These are phyloP conservation scores for Chiloscyllium punctatum DNA, from an alignment of 2,797 vertebrate genomes.

Conservation along the genomic window DNA sequence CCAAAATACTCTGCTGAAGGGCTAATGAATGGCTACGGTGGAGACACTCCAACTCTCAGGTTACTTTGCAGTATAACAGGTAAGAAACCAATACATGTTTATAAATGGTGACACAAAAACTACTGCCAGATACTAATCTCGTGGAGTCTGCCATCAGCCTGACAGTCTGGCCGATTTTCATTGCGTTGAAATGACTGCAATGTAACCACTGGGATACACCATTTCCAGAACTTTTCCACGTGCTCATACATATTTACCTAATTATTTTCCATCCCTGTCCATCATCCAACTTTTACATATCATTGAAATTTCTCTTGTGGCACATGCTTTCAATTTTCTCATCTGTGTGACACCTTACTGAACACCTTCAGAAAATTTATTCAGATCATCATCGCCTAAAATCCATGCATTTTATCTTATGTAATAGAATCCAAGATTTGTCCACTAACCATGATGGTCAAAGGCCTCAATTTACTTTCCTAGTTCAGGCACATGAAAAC, in stretches of 20 bases:
- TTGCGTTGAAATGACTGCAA: neutral
- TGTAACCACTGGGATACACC: neutral
- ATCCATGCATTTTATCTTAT: neutral
- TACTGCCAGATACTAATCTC: neutral
- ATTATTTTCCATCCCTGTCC: neutral
- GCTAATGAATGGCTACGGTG: conserved; percentile 75
- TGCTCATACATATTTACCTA: neutral
- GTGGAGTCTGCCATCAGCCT: neutral
- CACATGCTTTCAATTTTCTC: neutral
- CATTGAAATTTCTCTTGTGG: neutral
- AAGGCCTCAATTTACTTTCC: neutral
- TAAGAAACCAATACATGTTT: conserved; percentile 47
- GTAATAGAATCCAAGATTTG: neutral
- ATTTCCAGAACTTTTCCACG: neutral
- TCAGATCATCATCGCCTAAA: neutral
- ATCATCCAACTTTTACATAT: neutral
- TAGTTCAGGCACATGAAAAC: no score
- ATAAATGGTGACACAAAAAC: neutral
- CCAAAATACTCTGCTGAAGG: conserved; percentile 80
- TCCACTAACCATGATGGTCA: neutral
- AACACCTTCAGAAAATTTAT: neutral
- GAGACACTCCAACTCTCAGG: conserved; percentile 81
- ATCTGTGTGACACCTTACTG: neutral
- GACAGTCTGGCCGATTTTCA: neutral
- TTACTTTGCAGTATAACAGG: conserved; percentile 96